phyloP scores from a whole-genome alignment of 2,797 vertebrate species.

The Paramormyrops hopkinsi region DNA sequence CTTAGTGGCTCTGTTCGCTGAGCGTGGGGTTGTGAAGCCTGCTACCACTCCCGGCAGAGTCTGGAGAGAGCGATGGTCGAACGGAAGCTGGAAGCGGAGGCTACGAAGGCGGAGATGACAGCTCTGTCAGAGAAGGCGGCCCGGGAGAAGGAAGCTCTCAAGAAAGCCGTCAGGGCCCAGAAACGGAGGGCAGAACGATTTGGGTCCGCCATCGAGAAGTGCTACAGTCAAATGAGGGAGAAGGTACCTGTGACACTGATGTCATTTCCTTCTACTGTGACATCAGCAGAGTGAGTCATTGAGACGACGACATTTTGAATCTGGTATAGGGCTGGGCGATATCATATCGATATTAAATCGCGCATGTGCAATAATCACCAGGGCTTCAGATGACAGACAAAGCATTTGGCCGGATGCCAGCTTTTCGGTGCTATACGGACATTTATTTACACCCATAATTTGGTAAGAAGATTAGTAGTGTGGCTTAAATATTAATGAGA shows the following conservation, averaged over 20 bases:
- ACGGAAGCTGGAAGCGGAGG: constrained; percentile 61
- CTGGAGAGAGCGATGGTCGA: constrained; percentile 63
- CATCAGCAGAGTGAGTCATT: not conserved
- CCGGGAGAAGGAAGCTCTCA: constrained; percentile 63
- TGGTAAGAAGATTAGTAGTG: too few relatives aligned
- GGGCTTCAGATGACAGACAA: too few relatives aligned
- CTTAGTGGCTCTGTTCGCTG: not conserved
- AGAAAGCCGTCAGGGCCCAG: constrained; percentile 67
- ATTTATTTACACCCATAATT: too few relatives aligned
- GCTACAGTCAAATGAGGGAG: constrained; percentile 62
- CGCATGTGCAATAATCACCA: too few relatives aligned
- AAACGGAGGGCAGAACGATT: constrained; percentile 64
- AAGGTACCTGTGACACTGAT: constrained; percentile 49
- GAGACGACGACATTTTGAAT: not conserved
- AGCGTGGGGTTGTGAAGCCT: not conserved
- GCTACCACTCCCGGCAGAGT: constrained; percentile 49
- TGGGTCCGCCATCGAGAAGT: constrained; percentile 61
- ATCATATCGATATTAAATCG: too few relatives aligned
- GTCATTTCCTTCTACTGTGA: not conserved
- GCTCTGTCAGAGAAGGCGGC: constrained; percentile 52
- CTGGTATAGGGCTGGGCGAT: too few relatives aligned
- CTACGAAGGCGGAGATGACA: constrained; percentile 52
- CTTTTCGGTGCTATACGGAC: too few relatives aligned
- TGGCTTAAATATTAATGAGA: too few relatives aligned
- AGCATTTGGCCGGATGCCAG: too few relatives aligned